Evolutionary conservation across 1,140 invertebrate genomes (phyloP).

Genomic region (Apis mellifera): DNA sequence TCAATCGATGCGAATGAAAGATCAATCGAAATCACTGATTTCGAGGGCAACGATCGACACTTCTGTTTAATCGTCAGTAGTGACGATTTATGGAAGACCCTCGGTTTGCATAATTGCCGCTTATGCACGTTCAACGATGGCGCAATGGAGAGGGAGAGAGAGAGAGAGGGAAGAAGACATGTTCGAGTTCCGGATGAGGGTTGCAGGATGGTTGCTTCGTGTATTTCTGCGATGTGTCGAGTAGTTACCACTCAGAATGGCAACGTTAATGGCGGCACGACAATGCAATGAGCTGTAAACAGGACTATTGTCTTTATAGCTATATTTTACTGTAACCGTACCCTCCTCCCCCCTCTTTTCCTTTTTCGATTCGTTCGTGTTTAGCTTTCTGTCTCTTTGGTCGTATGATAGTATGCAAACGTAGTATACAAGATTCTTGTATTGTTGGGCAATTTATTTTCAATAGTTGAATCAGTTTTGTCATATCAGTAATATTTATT

Average conservation of each 20-base stretch:
- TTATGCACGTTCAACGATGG: constrained; percentile 57
- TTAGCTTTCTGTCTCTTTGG: background rate
- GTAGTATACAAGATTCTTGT: too few species aligned
- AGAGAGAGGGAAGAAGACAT: background rate
- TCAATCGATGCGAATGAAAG: background rate
- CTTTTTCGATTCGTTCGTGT: constrained; percentile 6
- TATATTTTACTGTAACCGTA: background rate
- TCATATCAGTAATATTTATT: too few species aligned
- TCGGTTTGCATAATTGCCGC: constrained; percentile 69
- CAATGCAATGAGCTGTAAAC: constrained; percentile 41
- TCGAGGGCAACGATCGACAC: background rate
- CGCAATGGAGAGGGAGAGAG: background rate
- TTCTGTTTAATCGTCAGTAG: constrained; percentile 21
- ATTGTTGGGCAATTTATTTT: too few species aligned
- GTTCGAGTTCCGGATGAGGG: background rate
- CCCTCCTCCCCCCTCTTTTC: background rate
- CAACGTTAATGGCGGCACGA: constrained; percentile 42
- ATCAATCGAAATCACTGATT: constrained; percentile 5
- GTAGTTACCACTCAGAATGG: constrained; percentile 38
- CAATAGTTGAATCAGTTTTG: too few species aligned
- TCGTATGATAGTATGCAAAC: background rate
- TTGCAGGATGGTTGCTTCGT: constrained; percentile 20
- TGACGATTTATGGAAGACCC: constrained; percentile 27
- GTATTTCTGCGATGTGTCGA: constrained; percentile 43
- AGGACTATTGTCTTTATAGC: constrained; percentile 30